Conservation (phyloP, 2,888 invertebrate species). For the Brenthis daphne region DNA sequence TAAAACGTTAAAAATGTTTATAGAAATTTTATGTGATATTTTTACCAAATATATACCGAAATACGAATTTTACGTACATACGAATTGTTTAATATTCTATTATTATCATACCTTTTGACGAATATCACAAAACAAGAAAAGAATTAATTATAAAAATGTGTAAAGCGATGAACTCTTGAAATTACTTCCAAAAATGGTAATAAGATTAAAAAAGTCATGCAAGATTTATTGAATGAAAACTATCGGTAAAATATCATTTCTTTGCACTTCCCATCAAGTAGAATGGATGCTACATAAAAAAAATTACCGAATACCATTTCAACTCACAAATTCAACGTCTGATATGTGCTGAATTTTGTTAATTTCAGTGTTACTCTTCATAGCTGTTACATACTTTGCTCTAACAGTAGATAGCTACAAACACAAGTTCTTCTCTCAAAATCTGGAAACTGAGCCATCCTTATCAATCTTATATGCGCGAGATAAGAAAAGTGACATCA, state of each 20-base stretch:
- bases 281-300: neutral
- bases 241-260: constrained; percentile 4
- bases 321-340: neutral
- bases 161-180: constrained; percentile 14
- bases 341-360: constrained; percentile 15
- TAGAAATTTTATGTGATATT: no score
- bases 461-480: constrained; percentile 70
- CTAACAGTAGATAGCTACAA: constrained; percentile 54
- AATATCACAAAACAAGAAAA: neutral
- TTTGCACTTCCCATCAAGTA: constrained; percentile 5
- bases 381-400: constrained; percentile 51
- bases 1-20: no score
- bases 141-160: neutral
- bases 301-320: no score
- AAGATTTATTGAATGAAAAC: constrained; percentile 19
- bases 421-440: constrained; percentile 63
- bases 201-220: constrained; percentile 20
- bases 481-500: constrained; percentile 66
- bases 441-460: constrained; percentile 65
- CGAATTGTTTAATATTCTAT: neutral
- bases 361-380: constrained; percentile 64
- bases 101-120: neutral
- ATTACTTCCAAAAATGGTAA: constrained; percentile 29
- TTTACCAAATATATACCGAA: no score
- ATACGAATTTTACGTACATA: neutral